Conservation (phyloP, 1,140 invertebrate genomes). For the Megathymus violae region DNA sequence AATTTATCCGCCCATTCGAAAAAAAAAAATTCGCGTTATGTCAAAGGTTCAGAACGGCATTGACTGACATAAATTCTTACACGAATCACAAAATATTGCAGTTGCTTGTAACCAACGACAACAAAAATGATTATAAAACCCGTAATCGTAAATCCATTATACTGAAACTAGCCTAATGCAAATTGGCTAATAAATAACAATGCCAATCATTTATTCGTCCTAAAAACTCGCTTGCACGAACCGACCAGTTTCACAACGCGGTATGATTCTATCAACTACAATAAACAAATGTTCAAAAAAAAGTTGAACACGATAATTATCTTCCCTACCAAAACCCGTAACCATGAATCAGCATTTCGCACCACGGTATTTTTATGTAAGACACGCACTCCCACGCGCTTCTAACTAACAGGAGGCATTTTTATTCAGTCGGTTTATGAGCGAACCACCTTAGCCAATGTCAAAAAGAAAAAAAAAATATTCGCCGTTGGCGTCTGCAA, state of each 20-base stretch:
- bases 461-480: conserved; percentile 69
- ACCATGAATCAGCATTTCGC: conserved; percentile 70
- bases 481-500: conserved; percentile 64
- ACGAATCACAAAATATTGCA: neutral
- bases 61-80: no score
- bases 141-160: conserved; percentile 6
- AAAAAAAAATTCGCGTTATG: no score
- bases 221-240: conserved; percentile 10
- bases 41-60: no score
- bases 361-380: conserved; percentile 40
- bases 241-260: conserved; percentile 5
- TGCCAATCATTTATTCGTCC: conserved; percentile 3
- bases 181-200: conserved; percentile 27
- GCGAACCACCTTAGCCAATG: conserved; percentile 54
- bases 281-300: conserved; percentile 52
- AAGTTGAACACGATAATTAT: conserved; percentile 46
- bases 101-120: neutral
- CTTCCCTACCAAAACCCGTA: conserved; percentile 46
- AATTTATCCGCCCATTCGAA: no score
- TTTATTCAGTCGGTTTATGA: conserved; percentile 40
- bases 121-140: neutral
- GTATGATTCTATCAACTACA: conserved; percentile 21
- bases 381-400: conserved; percentile 11
- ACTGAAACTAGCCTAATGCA: conserved; percentile 11
- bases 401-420: conserved; percentile 12